Evolutionary conservation across 2,888 invertebrate species (phyloP).

Genomic region (Bimastos eiseni): DNA sequence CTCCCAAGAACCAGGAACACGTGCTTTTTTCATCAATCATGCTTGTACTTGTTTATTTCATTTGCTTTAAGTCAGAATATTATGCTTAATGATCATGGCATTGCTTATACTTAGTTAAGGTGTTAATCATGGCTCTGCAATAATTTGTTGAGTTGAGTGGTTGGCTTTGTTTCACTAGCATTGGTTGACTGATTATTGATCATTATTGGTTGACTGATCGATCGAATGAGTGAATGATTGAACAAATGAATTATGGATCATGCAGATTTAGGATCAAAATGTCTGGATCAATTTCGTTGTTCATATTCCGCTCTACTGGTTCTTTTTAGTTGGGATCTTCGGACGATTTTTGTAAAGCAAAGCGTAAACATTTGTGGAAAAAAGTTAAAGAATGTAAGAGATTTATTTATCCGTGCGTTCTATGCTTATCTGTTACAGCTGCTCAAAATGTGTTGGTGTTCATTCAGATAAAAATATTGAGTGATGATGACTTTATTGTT

Average conservation of each 20-base stretch:
- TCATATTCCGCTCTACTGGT: neutral
- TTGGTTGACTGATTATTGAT: neutral
- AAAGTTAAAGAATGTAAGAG: too few species aligned
- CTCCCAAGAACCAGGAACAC: neutral
- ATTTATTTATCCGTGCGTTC: too few species aligned
- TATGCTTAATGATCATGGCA: neutral
- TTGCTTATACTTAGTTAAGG: neutral
- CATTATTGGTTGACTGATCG: neutral
- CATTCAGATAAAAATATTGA: neutral
- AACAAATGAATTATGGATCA: neutral
- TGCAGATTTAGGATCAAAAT: neutral
- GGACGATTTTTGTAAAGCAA: neutral
- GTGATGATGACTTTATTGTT: neutral
- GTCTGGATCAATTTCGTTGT: neutral
- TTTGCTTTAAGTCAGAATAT: neutral
- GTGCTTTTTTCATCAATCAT: neutral
- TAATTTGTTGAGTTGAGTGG: neutral
- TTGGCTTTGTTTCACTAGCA: neutral
- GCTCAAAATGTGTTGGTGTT: neutral
- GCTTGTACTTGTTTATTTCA: neutral
- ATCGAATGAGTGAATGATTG: neutral
- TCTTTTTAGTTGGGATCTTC: neutral
- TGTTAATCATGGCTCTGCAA: conserved; percentile 6
- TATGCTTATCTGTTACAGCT: neutral
- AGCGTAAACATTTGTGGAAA: neutral